Conservation (phyloP, 1,140 invertebrate species). For the Elysia chlorotica region DNA sequence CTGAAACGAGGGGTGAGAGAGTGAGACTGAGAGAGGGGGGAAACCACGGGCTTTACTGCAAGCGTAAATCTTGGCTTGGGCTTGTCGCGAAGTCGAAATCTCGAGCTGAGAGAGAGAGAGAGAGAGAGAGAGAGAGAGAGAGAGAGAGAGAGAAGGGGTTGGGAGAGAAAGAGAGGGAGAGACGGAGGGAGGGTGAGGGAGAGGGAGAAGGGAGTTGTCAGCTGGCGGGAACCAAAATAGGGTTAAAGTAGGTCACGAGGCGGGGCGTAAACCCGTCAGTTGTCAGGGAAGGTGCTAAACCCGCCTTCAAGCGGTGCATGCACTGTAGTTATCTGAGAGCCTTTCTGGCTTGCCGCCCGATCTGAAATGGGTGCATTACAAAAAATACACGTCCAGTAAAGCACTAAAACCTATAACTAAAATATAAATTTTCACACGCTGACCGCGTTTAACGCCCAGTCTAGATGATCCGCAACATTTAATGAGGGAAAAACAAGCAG, state of each 20-base stretch:
- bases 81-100: too few relatives aligned
- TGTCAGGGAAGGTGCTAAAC: constrained; percentile 27
- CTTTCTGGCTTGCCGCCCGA: neutral
- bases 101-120: too few relatives aligned
- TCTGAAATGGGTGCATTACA: neutral
- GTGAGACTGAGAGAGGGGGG: too few relatives aligned
- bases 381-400: constrained; percentile 3
- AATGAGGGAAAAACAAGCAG: too few relatives aligned
- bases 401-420: neutral
- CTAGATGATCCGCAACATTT: too few relatives aligned
- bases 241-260: constrained; percentile 31
- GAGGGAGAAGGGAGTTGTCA: neutral
- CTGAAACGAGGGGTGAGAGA: too few relatives aligned
- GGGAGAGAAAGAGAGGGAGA: constrained; percentile 13
- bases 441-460: too few relatives aligned
- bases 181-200: constrained; percentile 18
- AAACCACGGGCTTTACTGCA: too few relatives aligned
- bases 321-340: constrained; percentile 2
- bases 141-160: neutral
- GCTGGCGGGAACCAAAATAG: constrained; percentile 6
- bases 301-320: constrained; percentile 8
- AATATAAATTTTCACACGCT: constrained; percentile 16
- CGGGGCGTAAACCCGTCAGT: constrained; percentile 24
- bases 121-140: neutral
- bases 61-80: too few relatives aligned